A percentile compares a stretch with the other conserved stretches of the same genome.
phyloP scores from a whole-genome alignment of 35 echinoderm and acorn worm species.

The Holothuria glaberrima region DNA sequence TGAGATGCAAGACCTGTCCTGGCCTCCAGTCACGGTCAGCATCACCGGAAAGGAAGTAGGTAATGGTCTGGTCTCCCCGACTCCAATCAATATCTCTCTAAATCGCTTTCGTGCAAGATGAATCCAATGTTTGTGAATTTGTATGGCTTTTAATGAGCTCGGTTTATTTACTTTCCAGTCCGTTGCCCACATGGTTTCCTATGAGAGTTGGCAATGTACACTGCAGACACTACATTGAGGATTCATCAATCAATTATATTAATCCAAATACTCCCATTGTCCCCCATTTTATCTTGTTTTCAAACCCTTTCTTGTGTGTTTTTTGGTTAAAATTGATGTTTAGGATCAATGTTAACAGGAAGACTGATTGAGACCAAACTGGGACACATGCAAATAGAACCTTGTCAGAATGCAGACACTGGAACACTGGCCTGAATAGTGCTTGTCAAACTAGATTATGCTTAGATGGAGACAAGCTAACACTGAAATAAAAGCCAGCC shows the following conservation, averaged over 20 bases:
- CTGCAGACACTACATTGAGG: too few species aligned
- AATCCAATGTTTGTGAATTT: constrained; percentile 49
- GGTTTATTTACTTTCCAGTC: constrained; percentile 37
- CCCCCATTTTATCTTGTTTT: constrained; percentile 14
- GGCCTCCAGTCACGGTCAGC: constrained; percentile 33
- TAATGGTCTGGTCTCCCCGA: background rate
- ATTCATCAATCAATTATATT: constrained; percentile 33
- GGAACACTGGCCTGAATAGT: background rate
- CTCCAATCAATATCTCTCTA: constrained; percentile 18
- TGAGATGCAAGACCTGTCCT: too few species aligned
- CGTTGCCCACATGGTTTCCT: background rate
- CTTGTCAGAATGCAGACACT: background rate
- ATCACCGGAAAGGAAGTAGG: background rate
- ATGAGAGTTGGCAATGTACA: too few species aligned
- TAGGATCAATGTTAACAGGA: constrained; percentile 47
- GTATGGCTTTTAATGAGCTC: constrained; percentile 17
- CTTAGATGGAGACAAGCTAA: background rate
- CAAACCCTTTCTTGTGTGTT: background rate
- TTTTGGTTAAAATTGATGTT: constrained; percentile 49
- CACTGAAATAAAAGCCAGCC: constrained; percentile 34
- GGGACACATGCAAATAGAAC: constrained; percentile 23
- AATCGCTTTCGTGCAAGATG: constrained; percentile 6
- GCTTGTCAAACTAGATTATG: constrained; percentile 30
- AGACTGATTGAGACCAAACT: constrained; percentile 10
- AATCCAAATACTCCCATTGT: constrained; percentile 47